These are phyloP conservation scores for Vesta saturnalis DNA, from an alignment of 2,888 invertebrate genomes.

Conservation along the genomic window DNA sequence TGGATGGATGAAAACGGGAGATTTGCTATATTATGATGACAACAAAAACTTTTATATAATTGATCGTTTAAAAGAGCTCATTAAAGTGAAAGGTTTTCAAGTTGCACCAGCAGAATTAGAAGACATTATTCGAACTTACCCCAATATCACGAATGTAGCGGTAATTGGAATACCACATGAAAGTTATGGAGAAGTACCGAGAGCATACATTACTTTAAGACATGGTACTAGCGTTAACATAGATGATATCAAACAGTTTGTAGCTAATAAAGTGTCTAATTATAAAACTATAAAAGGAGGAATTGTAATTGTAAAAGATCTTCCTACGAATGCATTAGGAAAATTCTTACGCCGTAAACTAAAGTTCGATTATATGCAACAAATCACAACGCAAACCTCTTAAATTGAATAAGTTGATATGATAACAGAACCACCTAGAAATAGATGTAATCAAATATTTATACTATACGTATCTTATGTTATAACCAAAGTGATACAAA, in stretches of 20 bases:
- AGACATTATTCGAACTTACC: constrained; percentile 73
- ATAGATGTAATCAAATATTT: too few species aligned
- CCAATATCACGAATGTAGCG: constrained; percentile 79
- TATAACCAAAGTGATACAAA: too few species aligned
- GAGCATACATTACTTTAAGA: constrained; percentile 74
- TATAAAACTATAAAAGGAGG: constrained; percentile 79
- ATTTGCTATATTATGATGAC: constrained; percentile 68
- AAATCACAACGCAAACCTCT: not conserved
- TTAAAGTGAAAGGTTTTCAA: constrained; percentile 77
- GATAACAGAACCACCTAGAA: not conserved
- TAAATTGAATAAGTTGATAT: not conserved
- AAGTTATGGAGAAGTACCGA: constrained; percentile 75
- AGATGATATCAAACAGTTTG: constrained; percentile 68
- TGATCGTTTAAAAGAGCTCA: constrained; percentile 84
- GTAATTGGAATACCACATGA: constrained; percentile 80
- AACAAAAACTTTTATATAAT: constrained; percentile 74
- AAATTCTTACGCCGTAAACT: constrained; percentile 72
- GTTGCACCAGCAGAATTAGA: constrained; percentile 90
- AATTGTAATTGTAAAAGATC: constrained; percentile 70
- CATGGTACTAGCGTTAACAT: constrained; percentile 58
- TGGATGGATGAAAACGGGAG: constrained; percentile 81
- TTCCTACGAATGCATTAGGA: constrained; percentile 81
- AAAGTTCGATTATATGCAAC: not conserved
- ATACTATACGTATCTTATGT: too few species aligned
- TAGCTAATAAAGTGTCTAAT: constrained; percentile 74